phyloP scores from a whole-genome alignment of 2,888 invertebrate genomes.

The Oscheius sp. region DNA sequence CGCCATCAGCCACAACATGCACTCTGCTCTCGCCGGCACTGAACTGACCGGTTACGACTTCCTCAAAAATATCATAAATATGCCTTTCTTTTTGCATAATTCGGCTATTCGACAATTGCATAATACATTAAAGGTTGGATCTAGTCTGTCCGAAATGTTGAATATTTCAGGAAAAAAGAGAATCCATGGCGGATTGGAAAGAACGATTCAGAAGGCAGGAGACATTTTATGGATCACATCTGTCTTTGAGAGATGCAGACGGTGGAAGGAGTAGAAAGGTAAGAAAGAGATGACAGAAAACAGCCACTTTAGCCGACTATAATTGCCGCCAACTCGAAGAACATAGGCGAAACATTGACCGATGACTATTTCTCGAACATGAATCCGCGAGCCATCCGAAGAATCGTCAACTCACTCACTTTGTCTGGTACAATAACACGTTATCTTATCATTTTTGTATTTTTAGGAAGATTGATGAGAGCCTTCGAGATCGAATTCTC shows the following conservation, averaged over 20 bases:
- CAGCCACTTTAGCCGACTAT: too few species aligned
- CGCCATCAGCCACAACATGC: slow-evolving; percentile 76
- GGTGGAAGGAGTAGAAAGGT: slow-evolving; percentile 50
- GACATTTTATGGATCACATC: slow-evolving; percentile 66
- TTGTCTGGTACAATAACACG: slow-evolving; percentile 52
- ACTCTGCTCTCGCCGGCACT: slow-evolving; percentile 56
- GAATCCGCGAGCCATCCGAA: slow-evolving; percentile 91
- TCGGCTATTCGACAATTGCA: slow-evolving; percentile 83
- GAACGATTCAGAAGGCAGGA: slow-evolving; percentile 65
- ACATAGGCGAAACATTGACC: slow-evolving; percentile 78
- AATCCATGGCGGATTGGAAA: slow-evolving; percentile 65
- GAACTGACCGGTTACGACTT: slow-evolving; percentile 73
- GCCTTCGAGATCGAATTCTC: slow-evolving; percentile 99
- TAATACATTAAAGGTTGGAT: slow-evolving; percentile 44
- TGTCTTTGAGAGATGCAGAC: slow-evolving; percentile 58
- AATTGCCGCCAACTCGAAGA: slow-evolving; percentile 20
- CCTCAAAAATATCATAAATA: slow-evolving; percentile 87
- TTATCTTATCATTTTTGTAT: neutral
- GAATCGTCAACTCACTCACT: slow-evolving; percentile 71
- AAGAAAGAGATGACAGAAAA: too few species aligned
- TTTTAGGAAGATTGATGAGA: slow-evolving; percentile 88
- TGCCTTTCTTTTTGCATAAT: slow-evolving; percentile 97
- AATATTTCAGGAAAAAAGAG: slow-evolving; percentile 46
- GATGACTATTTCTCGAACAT: slow-evolving; percentile 99
- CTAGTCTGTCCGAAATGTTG: too few species aligned